A percentile compares a stretch with the other conserved stretches of the same genome.
phyloP scores from a whole-genome alignment of 2,113 vertebrate species.

The Sander lucioperca region DNA sequence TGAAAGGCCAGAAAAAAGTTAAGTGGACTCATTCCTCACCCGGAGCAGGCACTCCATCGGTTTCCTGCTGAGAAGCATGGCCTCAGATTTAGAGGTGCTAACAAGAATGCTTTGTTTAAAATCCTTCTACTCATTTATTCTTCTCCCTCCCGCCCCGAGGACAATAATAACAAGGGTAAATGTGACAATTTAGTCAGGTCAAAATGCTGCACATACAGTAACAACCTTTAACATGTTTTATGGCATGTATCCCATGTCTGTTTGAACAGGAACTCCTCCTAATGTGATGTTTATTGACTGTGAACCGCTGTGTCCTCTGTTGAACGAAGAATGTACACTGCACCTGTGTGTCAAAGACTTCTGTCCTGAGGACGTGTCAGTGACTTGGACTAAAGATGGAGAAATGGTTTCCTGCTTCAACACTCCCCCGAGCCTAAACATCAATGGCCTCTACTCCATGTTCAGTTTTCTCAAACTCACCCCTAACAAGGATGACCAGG shows the following conservation, averaged over 20 bases:
- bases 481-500: slow-evolving; percentile 1
- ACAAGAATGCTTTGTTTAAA: too few species aligned
- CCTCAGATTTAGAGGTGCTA: too few species aligned
- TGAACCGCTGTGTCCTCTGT: slow-evolving; percentile 59
- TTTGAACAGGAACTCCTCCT: slow-evolving; percentile 69
- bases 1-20: too few species aligned
- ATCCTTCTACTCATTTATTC: too few species aligned
- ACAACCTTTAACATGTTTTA: neutral
- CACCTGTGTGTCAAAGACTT: slow-evolving; percentile 74
- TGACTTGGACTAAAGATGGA: slow-evolving; percentile 72
- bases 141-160: too few species aligned
- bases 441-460: slow-evolving; percentile 73
- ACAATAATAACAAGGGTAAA: neutral
- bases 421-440: slow-evolving; percentile 67
- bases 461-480: slow-evolving; percentile 72
- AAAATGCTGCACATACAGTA: neutral
- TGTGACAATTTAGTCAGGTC: neutral
- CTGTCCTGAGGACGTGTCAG: slow-evolving; percentile 65
- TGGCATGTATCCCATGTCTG: neutral
- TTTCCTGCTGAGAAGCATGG: too few species aligned
- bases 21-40: too few species aligned
- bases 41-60: too few species aligned
- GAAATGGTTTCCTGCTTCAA: slow-evolving; percentile 37
- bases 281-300: slow-evolving; percentile 73
- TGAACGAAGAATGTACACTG: slow-evolving; percentile 64